Conservation (phyloP, 2,888 invertebrate genomes). For the Branchipolynoe longqiensis region DNA sequence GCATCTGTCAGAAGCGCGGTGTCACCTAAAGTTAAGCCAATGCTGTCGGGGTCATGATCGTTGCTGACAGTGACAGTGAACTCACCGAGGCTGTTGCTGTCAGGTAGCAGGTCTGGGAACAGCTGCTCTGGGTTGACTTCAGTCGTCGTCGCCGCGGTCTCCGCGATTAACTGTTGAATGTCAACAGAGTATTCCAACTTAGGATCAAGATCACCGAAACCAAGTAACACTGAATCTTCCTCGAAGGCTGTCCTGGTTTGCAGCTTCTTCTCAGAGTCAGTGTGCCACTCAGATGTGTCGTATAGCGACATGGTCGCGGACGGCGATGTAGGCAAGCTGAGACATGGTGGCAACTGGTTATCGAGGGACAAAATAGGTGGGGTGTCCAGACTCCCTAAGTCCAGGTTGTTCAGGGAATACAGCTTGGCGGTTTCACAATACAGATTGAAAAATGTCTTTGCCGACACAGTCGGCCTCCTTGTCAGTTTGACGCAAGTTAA, state of each 20-base stretch:
- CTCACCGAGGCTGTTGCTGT: background rate
- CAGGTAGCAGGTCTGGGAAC: constrained; percentile 57
- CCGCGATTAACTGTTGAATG: constrained; percentile 90
- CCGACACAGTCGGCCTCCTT: constrained; percentile 51
- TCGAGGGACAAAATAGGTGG: constrained; percentile 16
- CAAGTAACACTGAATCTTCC: constrained; percentile 55
- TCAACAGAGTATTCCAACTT: constrained; percentile 96
- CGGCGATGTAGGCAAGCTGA: background rate
- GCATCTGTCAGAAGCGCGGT: background rate
- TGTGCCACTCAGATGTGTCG: constrained; percentile 56
- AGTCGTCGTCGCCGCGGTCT: constrained; percentile 77
- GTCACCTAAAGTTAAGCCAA: background rate
- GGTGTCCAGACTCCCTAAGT: constrained; percentile 51
- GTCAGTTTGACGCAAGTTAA: constrained; percentile 5
- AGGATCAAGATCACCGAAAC: constrained; percentile 91
- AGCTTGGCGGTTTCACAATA: constrained; percentile 44
- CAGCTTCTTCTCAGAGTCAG: constrained; percentile 59
- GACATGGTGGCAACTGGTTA: background rate
- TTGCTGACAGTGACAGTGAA: constrained; percentile 7
- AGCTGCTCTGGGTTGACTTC: constrained; percentile 22
- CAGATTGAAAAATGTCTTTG: background rate
- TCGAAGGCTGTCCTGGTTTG: constrained; percentile 35
- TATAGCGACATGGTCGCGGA: constrained; percentile 49
- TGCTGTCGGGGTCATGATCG: constrained; percentile 32
- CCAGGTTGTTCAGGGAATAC: constrained; percentile 43